Evolutionary conservation across 2,888 invertebrate species (phyloP).

Genomic region (Adela reaumurella): DNA sequence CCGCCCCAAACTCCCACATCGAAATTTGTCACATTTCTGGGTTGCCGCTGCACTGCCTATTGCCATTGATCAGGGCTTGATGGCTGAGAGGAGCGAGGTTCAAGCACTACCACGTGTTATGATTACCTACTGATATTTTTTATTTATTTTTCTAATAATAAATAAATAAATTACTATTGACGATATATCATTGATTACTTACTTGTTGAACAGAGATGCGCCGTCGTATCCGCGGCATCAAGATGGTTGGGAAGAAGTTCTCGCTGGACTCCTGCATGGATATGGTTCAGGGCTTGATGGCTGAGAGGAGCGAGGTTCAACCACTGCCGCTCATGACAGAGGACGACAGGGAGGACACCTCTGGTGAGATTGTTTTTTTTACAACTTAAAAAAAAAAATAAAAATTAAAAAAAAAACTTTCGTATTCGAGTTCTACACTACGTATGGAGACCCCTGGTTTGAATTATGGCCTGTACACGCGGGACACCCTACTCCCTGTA

Average conservation of each 20-base stretch:
- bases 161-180: background rate
- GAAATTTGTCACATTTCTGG: too few species aligned
- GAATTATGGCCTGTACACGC: too few species aligned
- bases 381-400: too few species aligned
- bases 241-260: slow-evolving; percentile 88
- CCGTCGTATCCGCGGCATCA: slow-evolving; percentile 79
- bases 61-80: slow-evolving; percentile 79
- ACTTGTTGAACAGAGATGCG: slow-evolving; percentile 69
- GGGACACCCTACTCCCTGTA: too few species aligned
- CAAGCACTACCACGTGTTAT: slow-evolving; percentile 50
- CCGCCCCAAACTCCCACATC: too few species aligned
- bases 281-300: slow-evolving; percentile 72
- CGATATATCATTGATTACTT: background rate
- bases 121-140: too few species aligned
- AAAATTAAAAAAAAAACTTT: too few species aligned
- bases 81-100: slow-evolving; percentile 31
- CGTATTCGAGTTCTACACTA: too few species aligned
- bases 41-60: slow-evolving; percentile 86
- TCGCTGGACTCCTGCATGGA: slow-evolving; percentile 90
- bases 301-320: slow-evolving; percentile 27
- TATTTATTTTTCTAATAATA: too few species aligned
- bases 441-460: too few species aligned
- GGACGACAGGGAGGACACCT: slow-evolving; percentile 47
- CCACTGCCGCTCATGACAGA: slow-evolving; percentile 53
- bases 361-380: too few species aligned